phyloP scores from a whole-genome alignment of 37 sponge, comb jelly and placozoan species.

The Corticium candelabrum region DNA sequence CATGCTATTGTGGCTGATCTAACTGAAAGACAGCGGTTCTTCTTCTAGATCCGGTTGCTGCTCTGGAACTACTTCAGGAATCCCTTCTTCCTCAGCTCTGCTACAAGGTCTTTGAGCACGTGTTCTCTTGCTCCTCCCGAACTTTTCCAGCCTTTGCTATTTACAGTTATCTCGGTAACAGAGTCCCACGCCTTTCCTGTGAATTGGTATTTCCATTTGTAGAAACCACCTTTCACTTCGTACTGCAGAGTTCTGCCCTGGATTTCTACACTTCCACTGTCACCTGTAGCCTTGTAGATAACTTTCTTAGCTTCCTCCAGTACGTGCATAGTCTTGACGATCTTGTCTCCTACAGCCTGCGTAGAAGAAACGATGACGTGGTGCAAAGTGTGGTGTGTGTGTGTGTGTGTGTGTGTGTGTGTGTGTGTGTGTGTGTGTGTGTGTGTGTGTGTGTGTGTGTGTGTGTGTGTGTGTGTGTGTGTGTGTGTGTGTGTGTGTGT shows the following conservation, averaged over 20 bases:
- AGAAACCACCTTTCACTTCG: not conserved
- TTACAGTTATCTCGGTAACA: not conserved
- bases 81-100: not conserved
- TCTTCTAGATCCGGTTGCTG: too few species aligned
- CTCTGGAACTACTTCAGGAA: too few species aligned
- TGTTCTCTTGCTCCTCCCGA: not conserved
- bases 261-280: not conserved
- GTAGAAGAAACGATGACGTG: too few species aligned
- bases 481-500: conserved; percentile 5
- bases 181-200: not conserved
- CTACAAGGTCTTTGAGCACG: not conserved
- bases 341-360: too few species aligned
- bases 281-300: not conserved
- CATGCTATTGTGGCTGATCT: too few species aligned
- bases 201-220: not conserved
- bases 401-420: conserved; percentile 3
- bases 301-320: not conserved
- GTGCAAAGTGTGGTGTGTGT: too few species aligned
- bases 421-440: conserved; percentile 5
- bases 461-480: conserved; percentile 5
- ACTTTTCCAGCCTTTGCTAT: not conserved
- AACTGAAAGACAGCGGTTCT: too few species aligned
- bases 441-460: conserved; percentile 5
- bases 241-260: not conserved
- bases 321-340: not conserved